Evolutionary conservation across 1,140 invertebrate species (phyloP).

Genomic region (Temnothorax curvispinosus): DNA sequence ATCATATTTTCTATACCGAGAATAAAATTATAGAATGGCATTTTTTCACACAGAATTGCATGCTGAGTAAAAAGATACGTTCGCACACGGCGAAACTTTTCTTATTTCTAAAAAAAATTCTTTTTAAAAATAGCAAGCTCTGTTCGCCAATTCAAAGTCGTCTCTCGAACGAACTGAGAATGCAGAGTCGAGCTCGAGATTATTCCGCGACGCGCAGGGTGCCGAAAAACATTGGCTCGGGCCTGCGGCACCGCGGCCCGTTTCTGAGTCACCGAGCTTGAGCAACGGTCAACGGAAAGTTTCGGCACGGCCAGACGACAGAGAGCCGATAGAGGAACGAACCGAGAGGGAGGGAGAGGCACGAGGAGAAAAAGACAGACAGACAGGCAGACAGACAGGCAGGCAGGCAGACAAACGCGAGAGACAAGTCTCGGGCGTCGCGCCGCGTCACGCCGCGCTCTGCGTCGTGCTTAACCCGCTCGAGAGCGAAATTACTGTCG

Average conservation of each 20-base stretch:
- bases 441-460: background rate
- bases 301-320: conserved; percentile 65
- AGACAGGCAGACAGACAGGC: background rate
- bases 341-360: background rate
- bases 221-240: conserved; percentile 2
- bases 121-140: background rate
- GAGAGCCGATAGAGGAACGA: conserved; percentile 34
- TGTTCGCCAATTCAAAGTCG: background rate
- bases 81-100: background rate
- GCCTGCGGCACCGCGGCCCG: conserved; percentile 31
- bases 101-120: background rate
- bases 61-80: background rate
- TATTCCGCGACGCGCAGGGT: background rate
- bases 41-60: background rate
- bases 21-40: no score
- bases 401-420: background rate
- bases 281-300: conserved; percentile 78
- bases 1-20: no score
- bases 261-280: conserved; percentile 73
- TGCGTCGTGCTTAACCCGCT: conserved; percentile 40
- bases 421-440: conserved; percentile 32
- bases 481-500: conserved; percentile 52
- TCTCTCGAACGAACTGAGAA: background rate
- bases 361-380: conserved; percentile 2
- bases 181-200: no score